Evolutionary conservation across 2,797 vertebrate genomes (phyloP).

Genomic region (Malurus splendens): DNA sequence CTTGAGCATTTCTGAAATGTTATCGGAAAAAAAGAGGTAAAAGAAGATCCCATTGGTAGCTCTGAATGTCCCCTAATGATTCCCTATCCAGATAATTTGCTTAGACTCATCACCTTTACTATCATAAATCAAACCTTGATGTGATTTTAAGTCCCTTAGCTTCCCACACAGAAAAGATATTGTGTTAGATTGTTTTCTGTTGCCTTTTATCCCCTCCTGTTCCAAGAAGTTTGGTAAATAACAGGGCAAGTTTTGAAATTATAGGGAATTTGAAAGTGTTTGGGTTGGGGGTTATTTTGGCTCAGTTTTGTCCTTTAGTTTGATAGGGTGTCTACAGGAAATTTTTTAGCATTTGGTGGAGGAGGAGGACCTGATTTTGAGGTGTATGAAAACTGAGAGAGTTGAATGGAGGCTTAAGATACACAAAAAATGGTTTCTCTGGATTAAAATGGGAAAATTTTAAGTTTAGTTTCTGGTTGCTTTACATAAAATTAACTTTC

Average conservation of each 20-base stretch:
- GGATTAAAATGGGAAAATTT: not conserved
- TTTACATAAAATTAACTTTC: not conserved
- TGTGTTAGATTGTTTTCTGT: slow-evolving; percentile 6
- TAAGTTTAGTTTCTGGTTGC: not conserved
- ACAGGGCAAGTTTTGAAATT: slow-evolving; percentile 13
- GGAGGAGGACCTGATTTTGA: not conserved
- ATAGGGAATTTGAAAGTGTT: not conserved
- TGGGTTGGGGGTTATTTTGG: rapidly evolving
- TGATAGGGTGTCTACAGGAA: not conserved
- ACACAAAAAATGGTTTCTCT: not conserved
- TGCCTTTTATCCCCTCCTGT: not conserved
- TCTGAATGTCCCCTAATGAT: slow-evolving; percentile 34
- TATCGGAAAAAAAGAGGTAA: slow-evolving; percentile 14
- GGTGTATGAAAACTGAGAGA: not conserved
- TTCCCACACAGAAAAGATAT: slow-evolving; percentile 20
- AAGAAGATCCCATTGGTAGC: slow-evolving; percentile 5
- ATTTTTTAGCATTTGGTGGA: not conserved
- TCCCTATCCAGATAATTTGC: slow-evolving; percentile 39
- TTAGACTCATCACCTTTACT: slow-evolving; percentile 29
- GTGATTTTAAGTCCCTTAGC: slow-evolving; percentile 33
- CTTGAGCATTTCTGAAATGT: slow-evolving; percentile 40
- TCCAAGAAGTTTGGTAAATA: slow-evolving; percentile 5
- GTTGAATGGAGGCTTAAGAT: not conserved
- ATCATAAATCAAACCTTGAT: slow-evolving; percentile 49
- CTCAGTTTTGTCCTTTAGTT: not conserved